Evolutionary conservation across 37 sponge, comb jelly and placozoan genomes (phyloP), one percentile per base, ranked within the genome.

Genomic region (Mnemiopsis leidyi): DNA sequence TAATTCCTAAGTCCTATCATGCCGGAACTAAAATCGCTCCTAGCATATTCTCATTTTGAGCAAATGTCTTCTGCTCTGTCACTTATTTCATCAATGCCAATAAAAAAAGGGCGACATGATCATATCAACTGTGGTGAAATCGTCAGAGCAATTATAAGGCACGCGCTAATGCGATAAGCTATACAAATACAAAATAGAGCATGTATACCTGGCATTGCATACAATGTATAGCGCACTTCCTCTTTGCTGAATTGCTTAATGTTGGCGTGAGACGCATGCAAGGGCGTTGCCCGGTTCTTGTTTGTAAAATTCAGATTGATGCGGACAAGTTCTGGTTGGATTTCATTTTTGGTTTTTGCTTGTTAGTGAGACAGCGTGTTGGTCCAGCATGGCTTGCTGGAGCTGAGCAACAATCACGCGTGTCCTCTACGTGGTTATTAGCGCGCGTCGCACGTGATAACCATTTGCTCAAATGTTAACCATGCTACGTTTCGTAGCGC

Each of bases 391-490:
- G n/a, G n/a, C n/a, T n/a, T n/a, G n/a, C n/a, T n/a, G n/a, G n/a
- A n/a, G 13, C 61, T 5, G 61, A 48, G 61, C 61, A 48, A 18
- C 61, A 13, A 13, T 25, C 7, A 29, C 25, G 75, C 75, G 75
- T 71, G 75, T n/a, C 5, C 75, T 13, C 7, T 29, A 71, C 75
- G 75, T 71, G 75, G 25, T 71, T 28, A 71, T 28, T 71, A 29
- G 25, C 30, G 61, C 61, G 61, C 61, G 61, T 25, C 36, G 40
- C 90, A 85, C 90, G 90, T 85, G 90, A 40, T 23, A 40, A 9
- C 90, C 90, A 85, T 85, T 85, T 85, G 90, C 90, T 38, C 21
- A 40, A 85, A 85, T 85, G 90, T 28, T 85, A 85, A 85, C 90
- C 13, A 38, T 23, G 3, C 3, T 61, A 39, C 61, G 23, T n/a